phyloP scores from a whole-genome alignment of 2,888 invertebrate genomes.

The Epinotia nisella region DNA sequence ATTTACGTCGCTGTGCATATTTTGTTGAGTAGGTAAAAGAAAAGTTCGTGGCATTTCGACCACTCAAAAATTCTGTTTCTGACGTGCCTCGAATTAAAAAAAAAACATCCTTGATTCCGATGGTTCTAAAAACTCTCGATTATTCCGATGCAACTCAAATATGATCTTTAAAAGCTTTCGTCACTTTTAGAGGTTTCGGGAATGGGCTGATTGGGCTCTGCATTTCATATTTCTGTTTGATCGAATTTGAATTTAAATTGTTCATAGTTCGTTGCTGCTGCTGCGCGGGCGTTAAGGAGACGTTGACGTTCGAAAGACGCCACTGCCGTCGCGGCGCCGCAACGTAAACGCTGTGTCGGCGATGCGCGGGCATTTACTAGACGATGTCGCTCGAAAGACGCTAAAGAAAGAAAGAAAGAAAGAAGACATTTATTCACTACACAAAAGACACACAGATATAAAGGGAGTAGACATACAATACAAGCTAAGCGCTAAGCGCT shows the following conservation, averaged over 20 bases:
- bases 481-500: no score
- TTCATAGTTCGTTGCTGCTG: not conserved
- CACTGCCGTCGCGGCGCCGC: no score
- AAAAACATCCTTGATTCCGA: not conserved
- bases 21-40: not conserved
- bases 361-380: no score
- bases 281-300: no score
- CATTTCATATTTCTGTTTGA: conserved; percentile 16
- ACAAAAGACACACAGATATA: no score
- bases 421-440: no score
- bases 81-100: conserved; percentile 15
- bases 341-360: no score
- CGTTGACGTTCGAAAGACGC: no score
- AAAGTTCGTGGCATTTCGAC: not conserved
- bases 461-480: no score
- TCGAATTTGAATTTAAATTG: conserved; percentile 15
- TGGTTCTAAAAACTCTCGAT: conserved; percentile 8
- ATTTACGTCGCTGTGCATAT: not conserved
- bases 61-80: not conserved
- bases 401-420: no score
- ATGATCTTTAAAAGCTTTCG: conserved; percentile 21
- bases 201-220: conserved; percentile 12
- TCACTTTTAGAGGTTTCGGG: conserved; percentile 4
- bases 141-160: conserved; percentile 11
- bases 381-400: no score